A percentile compares a stretch with the other conserved stretches of the same genome.
phyloP scores from a whole-genome alignment of 2,888 invertebrate species.

The Archips xylosteana region DNA sequence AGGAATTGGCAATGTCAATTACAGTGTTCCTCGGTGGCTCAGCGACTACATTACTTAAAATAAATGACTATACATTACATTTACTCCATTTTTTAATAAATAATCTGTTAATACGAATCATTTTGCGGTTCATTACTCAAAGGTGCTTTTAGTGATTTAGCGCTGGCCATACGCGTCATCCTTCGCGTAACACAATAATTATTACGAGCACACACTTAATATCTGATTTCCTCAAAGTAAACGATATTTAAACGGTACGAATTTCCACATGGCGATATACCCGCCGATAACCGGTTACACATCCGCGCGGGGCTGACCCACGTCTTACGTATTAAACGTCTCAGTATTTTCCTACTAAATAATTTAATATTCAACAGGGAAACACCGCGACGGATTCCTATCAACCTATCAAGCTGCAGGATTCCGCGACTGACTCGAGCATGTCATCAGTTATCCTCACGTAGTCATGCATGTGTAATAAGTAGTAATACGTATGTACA shows the following conservation, averaged over 20 bases:
- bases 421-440: conserved; percentile 7
- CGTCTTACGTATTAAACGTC: conserved; percentile 26
- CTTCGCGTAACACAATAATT: conserved; percentile 17
- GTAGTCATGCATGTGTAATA: conserved; percentile 24
- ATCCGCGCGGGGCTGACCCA: conserved; percentile 37
- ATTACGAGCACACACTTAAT: conserved; percentile 24
- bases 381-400: conserved; percentile 8
- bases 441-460: conserved; percentile 37
- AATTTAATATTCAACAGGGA: conserved; percentile 26
- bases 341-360: conserved; percentile 34
- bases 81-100: too few species aligned
- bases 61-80: too few species aligned
- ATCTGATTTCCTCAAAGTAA: conserved; percentile 28
- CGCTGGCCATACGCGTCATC: conserved; percentile 24
- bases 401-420: background rate
- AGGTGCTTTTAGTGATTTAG: conserved; percentile 21
- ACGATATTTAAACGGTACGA: conserved; percentile 13
- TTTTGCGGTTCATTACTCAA: conserved; percentile 23
- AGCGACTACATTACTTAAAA: too few species aligned
- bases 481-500: conserved; percentile 19
- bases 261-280: conserved; percentile 26
- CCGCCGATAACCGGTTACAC: conserved; percentile 19
- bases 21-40: too few species aligned
- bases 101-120: background rate
- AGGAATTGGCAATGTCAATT: too few species aligned